Base-by-base conservation (phyloP, 2,888 invertebrate species). In the Leistus spinibarbis region DNA sequence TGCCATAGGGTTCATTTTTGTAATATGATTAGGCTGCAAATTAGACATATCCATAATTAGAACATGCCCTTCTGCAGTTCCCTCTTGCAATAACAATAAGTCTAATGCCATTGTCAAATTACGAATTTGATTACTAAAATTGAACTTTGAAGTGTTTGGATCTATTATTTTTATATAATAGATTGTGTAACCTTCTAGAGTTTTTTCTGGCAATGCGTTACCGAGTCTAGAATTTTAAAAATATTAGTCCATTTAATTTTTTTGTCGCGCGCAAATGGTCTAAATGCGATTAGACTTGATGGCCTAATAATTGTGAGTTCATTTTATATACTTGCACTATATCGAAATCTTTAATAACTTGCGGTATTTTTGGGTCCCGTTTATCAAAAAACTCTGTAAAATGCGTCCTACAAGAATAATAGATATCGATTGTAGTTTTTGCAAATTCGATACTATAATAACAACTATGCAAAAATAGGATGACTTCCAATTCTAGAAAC, bases 381-480 rank as follows among this genome's bases (percentile, higher is more conserved):
- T 90, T 87, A 19, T 86, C 86, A 81, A 93, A 93, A 80, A 91
- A 88, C 77, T 90, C 90, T 0, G 89, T 89, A 80, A 91, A 90
- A 77, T 91, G 89, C 0, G 91, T 90, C 79, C 90, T 88, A 3
- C 91, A 86, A 0, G 93, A 93, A 79, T 89, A 90, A 83, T 90
- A 90, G 0, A 89, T 88, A 80, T 94, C 93, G 53, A 94, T 86
- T 7, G 92, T 91, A 65, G 86, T 86, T 82, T 94, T 94, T 0
- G 94, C 88, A 16, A 89, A 87, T 78, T 92, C 93, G 68, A 91
- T 86, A 78, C 91, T 91, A 79, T 89, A 89, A 74, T 89, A 86
- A 83, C 93, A 92, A 81, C 92, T 91, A 83, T 93, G 91, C 78
- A 90, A 89, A 76, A 91, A 91, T 53, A 92, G 83, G 67, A 91